Evolutionary conservation across 1,140 invertebrate genomes (phyloP).

Genomic region (Sinella curviseta): DNA sequence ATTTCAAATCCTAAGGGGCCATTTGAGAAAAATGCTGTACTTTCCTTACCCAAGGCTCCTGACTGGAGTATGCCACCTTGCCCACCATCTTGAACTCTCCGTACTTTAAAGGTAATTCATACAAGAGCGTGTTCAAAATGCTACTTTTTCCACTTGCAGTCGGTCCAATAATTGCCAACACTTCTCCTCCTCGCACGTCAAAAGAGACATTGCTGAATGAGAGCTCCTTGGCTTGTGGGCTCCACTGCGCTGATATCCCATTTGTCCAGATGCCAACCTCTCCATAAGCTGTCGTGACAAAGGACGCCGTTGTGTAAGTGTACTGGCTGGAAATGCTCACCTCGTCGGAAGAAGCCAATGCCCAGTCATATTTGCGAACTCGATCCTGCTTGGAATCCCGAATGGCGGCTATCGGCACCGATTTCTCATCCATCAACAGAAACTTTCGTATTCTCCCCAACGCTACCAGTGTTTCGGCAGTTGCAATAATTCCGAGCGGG

Average conservation of each 20-base stretch:
- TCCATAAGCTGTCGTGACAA: no score
- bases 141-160: not conserved
- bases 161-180: not conserved
- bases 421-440: not conserved
- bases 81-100: not conserved
- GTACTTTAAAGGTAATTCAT: not conserved
- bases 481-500: not conserved
- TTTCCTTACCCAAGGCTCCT: slow-evolving; percentile 52
- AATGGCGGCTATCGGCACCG: not conserved
- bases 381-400: not conserved
- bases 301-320: not conserved
- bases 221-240: not conserved
- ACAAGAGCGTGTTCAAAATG: not conserved
- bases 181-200: not conserved
- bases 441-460: not conserved
- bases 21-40: no score
- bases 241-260: not conserved
- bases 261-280: not conserved
- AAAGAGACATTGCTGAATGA: not conserved
- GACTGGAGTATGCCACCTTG: not conserved
- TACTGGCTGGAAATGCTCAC: not conserved
- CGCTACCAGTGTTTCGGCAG: not conserved
- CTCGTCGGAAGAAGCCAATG: not conserved
- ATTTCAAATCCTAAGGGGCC: no score
- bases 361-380: not conserved